Conservation (phyloP, 2,888 invertebrate species). For the Drymonia ruficornis region DNA sequence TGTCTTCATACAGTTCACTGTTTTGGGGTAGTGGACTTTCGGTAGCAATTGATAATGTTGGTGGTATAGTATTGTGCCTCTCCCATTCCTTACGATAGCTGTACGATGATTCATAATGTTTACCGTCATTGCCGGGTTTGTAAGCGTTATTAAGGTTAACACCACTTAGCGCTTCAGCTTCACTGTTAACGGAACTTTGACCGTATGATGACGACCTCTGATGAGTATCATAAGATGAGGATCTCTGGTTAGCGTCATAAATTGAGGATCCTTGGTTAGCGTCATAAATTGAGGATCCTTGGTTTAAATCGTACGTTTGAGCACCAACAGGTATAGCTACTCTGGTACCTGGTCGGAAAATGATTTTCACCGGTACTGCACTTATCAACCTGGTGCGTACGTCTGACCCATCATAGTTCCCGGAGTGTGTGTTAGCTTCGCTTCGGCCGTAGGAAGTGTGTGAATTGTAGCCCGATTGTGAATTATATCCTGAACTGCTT, state of each 20-base stretch:
- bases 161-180: constrained; percentile 55
- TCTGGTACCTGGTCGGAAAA: constrained; percentile 64
- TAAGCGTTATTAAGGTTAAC: constrained; percentile 37
- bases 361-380: constrained; percentile 59
- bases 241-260: constrained; percentile 39
- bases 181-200: constrained; percentile 56
- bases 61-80: constrained; percentile 64
- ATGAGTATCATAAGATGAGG: constrained; percentile 20
- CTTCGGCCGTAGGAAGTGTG: constrained; percentile 40
- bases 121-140: constrained; percentile 48
- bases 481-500: constrained; percentile 46
- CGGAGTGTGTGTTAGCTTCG: constrained; percentile 42
- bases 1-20: constrained; percentile 64
- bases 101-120: constrained; percentile 73
- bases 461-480: constrained; percentile 52
- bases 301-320: constrained; percentile 48
- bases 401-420: constrained; percentile 45
- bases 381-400: constrained; percentile 48
- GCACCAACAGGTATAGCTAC: constrained; percentile 64
- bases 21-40: constrained; percentile 54
- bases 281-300: constrained; percentile 33
- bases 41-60: constrained; percentile 46
- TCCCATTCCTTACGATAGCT: constrained; percentile 78
- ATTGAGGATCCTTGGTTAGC: background rate
- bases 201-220: constrained; percentile 34